phyloP scores from a whole-genome alignment of 1,140 invertebrate genomes.

The Bombus confusus region DNA sequence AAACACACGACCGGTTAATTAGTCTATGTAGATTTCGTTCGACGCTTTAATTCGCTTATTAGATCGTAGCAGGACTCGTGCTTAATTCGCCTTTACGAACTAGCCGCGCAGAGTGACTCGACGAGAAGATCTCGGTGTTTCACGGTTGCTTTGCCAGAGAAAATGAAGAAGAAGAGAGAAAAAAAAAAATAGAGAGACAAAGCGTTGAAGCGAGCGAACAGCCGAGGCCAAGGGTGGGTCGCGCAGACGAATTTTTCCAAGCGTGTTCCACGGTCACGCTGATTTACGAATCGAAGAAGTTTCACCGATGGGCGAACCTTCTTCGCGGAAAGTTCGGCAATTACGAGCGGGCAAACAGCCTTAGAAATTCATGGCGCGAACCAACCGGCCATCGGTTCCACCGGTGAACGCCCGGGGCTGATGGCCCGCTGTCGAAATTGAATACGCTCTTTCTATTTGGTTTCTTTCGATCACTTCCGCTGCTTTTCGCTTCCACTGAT shows the following conservation, averaged over 20 bases:
- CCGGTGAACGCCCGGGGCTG: background rate
- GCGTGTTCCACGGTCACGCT: constrained; percentile 55
- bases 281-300: constrained; percentile 77
- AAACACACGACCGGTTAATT: background rate
- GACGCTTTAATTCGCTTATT: constrained; percentile 2
- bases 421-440: background rate
- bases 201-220: background rate
- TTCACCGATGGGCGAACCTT: constrained; percentile 50
- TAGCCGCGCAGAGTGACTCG: background rate
- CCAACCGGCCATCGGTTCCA: constrained; percentile 6
- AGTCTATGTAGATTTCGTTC: background rate
- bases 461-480: no score
- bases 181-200: background rate
- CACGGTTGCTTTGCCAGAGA: background rate
- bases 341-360: constrained; percentile 73
- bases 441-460: background rate
- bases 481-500: no score
- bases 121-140: background rate
- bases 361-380: constrained; percentile 72
- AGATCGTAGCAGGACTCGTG: background rate
- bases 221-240: background rate
- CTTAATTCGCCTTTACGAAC: background rate
- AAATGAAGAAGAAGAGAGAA: background rate
- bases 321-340: constrained; percentile 70
- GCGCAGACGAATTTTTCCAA: constrained; percentile 65